These are phyloP conservation scores for Bombus waltoni DNA, from an alignment of 1,140 invertebrate species.

Conservation along the genomic window DNA sequence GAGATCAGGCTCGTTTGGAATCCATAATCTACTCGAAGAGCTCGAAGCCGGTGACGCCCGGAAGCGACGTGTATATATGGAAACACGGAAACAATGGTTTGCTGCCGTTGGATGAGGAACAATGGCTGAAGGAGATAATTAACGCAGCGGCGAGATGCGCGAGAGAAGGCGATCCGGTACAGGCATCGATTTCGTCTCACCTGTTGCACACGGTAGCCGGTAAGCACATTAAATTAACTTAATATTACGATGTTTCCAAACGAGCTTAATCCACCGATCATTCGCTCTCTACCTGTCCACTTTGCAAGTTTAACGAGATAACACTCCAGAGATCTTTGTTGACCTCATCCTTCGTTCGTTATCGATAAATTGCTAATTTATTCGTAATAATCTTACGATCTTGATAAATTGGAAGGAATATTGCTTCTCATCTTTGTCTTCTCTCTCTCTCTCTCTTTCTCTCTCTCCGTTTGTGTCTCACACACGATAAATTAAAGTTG, in stretches of 20 bases:
- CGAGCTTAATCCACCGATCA: constrained; percentile 5
- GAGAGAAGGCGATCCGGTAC: constrained; percentile 77
- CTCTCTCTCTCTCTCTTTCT: too few species aligned
- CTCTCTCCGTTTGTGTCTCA: too few species aligned
- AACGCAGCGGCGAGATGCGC: constrained; percentile 72
- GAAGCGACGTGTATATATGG: constrained; percentile 75
- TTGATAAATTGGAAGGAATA: too few species aligned
- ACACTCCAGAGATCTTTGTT: background rate
- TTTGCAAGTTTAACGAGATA: constrained; percentile 3
- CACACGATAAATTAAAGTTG: too few species aligned
- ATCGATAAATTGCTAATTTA: background rate
- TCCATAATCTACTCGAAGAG: constrained; percentile 69
- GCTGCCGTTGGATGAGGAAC: constrained; percentile 64
- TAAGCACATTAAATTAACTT: constrained; percentile 51
- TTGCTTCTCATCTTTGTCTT: too few species aligned
- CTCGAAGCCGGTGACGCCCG: constrained; percentile 26
- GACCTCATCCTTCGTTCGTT: background rate
- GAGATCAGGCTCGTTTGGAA: constrained; percentile 72
- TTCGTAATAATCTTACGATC: background rate
- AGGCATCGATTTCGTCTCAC: constrained; percentile 72
- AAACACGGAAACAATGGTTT: constrained; percentile 70
- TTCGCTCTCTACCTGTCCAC: background rate
- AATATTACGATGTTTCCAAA: constrained; percentile 28
- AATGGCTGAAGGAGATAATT: constrained; percentile 77
- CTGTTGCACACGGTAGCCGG: constrained; percentile 73